Base-by-base conservation (phyloP, 2,888 invertebrate genomes). In the Watsonalla cultraria region DNA sequence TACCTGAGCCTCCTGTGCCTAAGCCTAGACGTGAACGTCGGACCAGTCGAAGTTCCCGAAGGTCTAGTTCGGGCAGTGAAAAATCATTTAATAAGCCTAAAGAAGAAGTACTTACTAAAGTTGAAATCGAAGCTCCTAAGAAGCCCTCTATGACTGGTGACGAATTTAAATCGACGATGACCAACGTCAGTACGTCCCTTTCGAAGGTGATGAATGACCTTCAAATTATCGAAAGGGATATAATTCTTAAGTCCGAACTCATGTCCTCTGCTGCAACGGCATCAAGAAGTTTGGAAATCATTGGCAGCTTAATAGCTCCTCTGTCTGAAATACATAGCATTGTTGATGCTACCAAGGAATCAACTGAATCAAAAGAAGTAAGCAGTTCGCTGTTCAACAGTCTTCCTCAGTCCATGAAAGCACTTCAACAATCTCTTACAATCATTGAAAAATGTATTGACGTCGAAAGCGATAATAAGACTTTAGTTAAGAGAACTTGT, bases 371-470 rank as follows among this genome's bases (percentile, higher is more conserved):
- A 6, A 81, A 80, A 60, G 84, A 84, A 59, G 72, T 86, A n/a
- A 82, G 89, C 55, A 78, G 90, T 47, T 88, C 92, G 2, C 85
- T 94, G 66, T 92, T 94, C 7, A 92, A 92, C 56, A 88, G 89
- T 56, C 79, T 94, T 34, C 87, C 91, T 11, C 81, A 90, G 33
- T 92, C 94, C 4, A 84, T 96, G 45, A 93, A 93, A 64, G 87
- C 91, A 37, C 78, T 96, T 24, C 94, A 94, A 68, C 92, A 93
- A 65, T 93, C 93, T 33, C 74, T 95, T 6, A 92, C 92, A 14
- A 92, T 94, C 1, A 92, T 95, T 45, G 93, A 94, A 75, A 94
- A 94, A 73, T 94, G 95, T 69, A 92, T 94, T 45, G 93, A 93
- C 66, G 91, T 94, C 62, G 93, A 94, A 76, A 93, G 93, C 62